Percentiles rank a stretch among this genome's conserved stretches.
These are phyloP conservation scores for Bedellia somnulentella DNA, from an alignment of 2,888 invertebrate species.

Conservation along the genomic window DNA sequence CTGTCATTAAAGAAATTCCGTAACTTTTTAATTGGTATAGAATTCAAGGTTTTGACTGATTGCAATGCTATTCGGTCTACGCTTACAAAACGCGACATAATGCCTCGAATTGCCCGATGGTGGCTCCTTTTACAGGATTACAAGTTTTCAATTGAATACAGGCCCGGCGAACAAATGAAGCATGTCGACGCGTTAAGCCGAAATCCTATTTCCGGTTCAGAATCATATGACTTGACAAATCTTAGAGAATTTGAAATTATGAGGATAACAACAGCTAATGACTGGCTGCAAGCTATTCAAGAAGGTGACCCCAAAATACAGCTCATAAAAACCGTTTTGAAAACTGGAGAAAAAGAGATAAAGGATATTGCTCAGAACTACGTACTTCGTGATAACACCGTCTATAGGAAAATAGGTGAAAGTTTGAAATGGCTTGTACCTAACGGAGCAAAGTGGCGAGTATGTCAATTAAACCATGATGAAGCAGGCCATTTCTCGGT, in stretches of 20 bases:
- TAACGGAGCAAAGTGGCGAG: constrained; percentile 13
- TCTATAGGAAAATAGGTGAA: constrained; percentile 8
- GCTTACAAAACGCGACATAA: constrained; percentile 14
- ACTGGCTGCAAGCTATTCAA: constrained; percentile 12
- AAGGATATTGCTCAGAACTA: constrained; percentile 4
- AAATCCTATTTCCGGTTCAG: constrained; percentile 8
- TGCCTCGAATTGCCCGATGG: constrained; percentile 19
- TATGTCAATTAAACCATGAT: constrained; percentile 8
- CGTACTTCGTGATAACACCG: neutral
- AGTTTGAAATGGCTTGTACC: constrained; percentile 14
- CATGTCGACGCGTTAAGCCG: constrained; percentile 17
- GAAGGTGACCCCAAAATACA: constrained; percentile 4
- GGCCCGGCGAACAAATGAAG: constrained; percentile 15
- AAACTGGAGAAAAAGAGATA: neutral
- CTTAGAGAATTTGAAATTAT: constrained; percentile 2
- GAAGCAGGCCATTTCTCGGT: constrained; percentile 10
- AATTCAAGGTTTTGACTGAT: constrained; percentile 13
- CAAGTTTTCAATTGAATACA: constrained; percentile 15
- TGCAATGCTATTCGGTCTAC: constrained; percentile 16
- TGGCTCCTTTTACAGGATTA: constrained; percentile 18
- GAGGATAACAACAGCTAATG: constrained; percentile 9
- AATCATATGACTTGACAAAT: neutral
- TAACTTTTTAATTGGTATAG: constrained; percentile 14
- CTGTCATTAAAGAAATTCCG: constrained; percentile 11
- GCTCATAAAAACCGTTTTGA: constrained; percentile 2